Percentiles rank a stretch among this genome's conserved stretches.
These are phyloP conservation scores for Charanyca ferruginea DNA, from an alignment of 2,888 invertebrate genomes.

Conservation along the genomic window DNA sequence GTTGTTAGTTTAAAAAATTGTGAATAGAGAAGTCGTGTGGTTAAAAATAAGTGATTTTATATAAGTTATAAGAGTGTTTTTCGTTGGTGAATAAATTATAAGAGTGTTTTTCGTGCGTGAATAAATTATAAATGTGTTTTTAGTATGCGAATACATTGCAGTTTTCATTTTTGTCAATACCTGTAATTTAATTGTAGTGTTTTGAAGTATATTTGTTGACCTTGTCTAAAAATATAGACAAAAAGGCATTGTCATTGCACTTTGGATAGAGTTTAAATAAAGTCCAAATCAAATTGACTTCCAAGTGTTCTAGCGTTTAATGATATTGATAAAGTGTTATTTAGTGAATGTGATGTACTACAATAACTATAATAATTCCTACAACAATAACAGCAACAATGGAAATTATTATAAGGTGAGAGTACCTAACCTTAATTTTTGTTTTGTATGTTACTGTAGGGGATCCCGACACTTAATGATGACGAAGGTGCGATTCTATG, in stretches of 20 bases:
- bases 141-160: too few relatives aligned
- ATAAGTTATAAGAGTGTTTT: not conserved
- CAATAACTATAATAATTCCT: conserved; percentile 58
- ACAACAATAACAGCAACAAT: conserved; percentile 61
- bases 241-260: too few relatives aligned
- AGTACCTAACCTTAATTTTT: too few relatives aligned
- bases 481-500: too few relatives aligned
- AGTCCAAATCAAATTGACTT: not conserved
- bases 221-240: too few relatives aligned
- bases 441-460: too few relatives aligned
- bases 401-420: conserved; percentile 69
- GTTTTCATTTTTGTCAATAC: too few relatives aligned
- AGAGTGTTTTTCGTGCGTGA: not conserved
- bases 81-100: not conserved
- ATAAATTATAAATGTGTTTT: not conserved
- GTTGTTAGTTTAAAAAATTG: conserved; percentile 9
- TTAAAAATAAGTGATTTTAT: not conserved
- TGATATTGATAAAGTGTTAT: conserved; percentile 13
- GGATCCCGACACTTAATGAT: too few relatives aligned
- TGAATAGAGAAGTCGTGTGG: not conserved
- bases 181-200: too few relatives aligned
- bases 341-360: conserved; percentile 55
- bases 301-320: conserved; percentile 3
- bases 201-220: too few relatives aligned
- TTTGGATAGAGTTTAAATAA: too few relatives aligned